These are phyloP conservation scores for Centropristis striata DNA, from an alignment of 2,113 vertebrate genomes.

Conservation along the genomic window DNA sequence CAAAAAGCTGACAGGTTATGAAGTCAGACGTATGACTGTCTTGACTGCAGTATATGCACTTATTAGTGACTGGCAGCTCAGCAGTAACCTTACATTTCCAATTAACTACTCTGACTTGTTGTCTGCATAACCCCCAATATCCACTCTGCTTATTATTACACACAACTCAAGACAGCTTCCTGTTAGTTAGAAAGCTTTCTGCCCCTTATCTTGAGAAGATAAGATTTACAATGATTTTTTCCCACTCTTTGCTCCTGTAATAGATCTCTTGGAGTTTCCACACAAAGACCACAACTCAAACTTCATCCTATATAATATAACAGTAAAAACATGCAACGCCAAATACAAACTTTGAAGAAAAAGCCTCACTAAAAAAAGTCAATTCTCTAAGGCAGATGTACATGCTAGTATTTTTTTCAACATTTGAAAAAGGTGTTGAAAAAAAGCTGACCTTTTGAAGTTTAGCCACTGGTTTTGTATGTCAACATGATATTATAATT, in stretches of 20 bases:
- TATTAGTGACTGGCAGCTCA: slow-evolving; percentile 42
- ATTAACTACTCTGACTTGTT: slow-evolving; percentile 28
- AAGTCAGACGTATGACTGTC: slow-evolving; percentile 21
- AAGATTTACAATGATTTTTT: too few species aligned
- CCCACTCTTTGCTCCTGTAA: too few species aligned
- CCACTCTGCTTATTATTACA: not conserved
- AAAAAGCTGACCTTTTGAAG: slow-evolving; percentile 5
- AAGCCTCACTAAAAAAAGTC: not conserved
- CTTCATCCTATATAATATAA: not conserved
- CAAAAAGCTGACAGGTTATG: slow-evolving; percentile 21
- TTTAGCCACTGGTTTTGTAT: not conserved
- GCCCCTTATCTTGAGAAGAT: slow-evolving; percentile 10
- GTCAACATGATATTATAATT: slow-evolving; percentile 19
- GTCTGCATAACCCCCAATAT: not conserved
- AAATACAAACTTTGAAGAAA: not conserved
- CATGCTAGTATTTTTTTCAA: slow-evolving; percentile 5
- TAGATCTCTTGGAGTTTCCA: not conserved
- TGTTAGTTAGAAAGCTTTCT: not conserved
- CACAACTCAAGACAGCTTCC: not conserved
- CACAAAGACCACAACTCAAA: not conserved
- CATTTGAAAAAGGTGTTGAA: not conserved
- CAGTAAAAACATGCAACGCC: not conserved
- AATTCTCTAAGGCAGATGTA: not conserved
- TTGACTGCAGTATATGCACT: slow-evolving; percentile 12
- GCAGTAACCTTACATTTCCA: slow-evolving; percentile 38